Evolutionary conservation across 2,888 invertebrate species (phyloP), one percentile per base, ranked within the genome.

Genomic region (Agapetus fuscipes): DNA sequence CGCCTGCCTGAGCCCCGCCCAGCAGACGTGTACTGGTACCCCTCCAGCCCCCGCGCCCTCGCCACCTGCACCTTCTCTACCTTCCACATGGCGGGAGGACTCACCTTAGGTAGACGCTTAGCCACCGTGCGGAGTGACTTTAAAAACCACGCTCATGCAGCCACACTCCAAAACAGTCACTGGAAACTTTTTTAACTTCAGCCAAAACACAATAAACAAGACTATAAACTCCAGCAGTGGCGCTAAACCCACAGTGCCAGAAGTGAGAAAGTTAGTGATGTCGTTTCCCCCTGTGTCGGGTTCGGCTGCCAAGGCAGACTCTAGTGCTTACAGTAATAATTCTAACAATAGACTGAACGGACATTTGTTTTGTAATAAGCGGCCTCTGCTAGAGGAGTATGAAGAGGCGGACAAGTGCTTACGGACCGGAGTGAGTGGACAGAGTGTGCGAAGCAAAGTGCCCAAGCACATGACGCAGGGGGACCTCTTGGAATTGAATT

Each of bases 41-140:
- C 68, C 45, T 54, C 71, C 14, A 72, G 74, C 42, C 73, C 78
- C 43, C 74, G 79, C 44, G 74, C 78, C 9, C 68, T 78, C 9
- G 67, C 71, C 20, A 55, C 75, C 33, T 71, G 74, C 51, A 71
- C 73, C 5, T 74, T 66, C 53, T 71, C 74, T 52, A 64, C 74
- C 30, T 61, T 71, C 13, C 72, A 73, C 53, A 65, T 75, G 29
- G 76, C 75, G 32, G 66, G 71, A 47, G 70, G 74, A 7, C 59
- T 75, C 30, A 62, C 74, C 2, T 53, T 76, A 49, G 71, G 74
- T 31, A 67, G 66, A 48, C 59, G 60, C 48, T 64, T 66, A 51
- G 69, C 70, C 33, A 65, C 67, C 26, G 68, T 71, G 20, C 61
- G 70, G 34, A 64, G 62, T 50, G 64, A 68, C 49, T 64, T 71